phyloP scores from a whole-genome alignment of 2,888 invertebrate genomes.

The Desoria tigrina region DNA sequence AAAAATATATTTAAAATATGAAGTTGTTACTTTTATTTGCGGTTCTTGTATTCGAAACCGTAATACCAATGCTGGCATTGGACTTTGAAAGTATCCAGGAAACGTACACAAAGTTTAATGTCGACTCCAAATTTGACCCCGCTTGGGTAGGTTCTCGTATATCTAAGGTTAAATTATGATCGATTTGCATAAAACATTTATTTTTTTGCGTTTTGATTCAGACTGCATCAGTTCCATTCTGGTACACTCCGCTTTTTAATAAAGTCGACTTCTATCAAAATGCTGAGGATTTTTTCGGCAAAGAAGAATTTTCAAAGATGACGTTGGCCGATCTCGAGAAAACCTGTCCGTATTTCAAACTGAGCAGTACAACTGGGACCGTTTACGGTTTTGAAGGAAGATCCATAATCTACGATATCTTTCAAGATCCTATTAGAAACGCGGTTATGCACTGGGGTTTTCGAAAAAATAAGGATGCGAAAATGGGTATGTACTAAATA shows the following conservation, averaged over 20 bases:
- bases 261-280: background rate
- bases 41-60: no score
- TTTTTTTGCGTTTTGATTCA: background rate
- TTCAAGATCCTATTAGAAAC: background rate
- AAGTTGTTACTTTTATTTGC: no score
- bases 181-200: no score
- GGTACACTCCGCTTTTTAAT: background rate
- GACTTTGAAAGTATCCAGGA: background rate
- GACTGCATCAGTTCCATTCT: background rate
- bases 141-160: background rate
- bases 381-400: constrained; percentile 1
- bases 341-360: background rate
- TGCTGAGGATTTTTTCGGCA: background rate
- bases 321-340: background rate
- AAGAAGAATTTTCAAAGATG: background rate
- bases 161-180: no score
- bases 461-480: background rate
- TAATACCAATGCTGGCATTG: no score
- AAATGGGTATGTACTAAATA: background rate
- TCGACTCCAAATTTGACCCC: background rate
- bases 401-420: background rate
- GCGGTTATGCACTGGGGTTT: background rate
- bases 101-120: background rate
- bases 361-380: background rate
- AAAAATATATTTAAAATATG: no score